Conservation (phyloP, 2,797 vertebrate genomes). For the Fundulus diaphanus region DNA sequence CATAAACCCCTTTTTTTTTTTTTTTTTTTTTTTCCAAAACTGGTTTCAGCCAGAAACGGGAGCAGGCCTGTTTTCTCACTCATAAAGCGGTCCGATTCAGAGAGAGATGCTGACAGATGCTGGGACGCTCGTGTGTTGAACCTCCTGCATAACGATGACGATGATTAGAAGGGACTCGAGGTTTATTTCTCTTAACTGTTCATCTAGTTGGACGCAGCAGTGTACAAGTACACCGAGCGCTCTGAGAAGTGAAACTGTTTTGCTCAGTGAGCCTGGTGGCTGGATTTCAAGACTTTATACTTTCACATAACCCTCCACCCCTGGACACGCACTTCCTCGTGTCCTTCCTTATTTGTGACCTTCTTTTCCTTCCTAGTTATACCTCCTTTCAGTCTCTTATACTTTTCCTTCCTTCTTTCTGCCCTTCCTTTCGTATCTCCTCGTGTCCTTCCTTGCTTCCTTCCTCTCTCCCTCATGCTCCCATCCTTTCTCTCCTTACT, state of each 20-base stretch:
- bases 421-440: no score
- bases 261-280: neutral
- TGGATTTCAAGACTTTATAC: no score
- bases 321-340: neutral
- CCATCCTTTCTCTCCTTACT: neutral
- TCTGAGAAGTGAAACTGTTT: neutral
- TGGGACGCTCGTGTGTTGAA: neutral
- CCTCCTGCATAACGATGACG: neutral
- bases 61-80: neutral
- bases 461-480: no score
- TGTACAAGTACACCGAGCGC: no score
- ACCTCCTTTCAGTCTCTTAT: neutral
- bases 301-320: neutral
- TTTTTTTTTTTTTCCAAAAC: neutral
- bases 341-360: neutral
- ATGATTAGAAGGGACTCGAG: neutral
- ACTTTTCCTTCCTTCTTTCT: neutral
- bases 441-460: no score
- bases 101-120: neutral
- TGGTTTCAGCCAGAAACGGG: neutral
- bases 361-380: no score
- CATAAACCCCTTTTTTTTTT: no score
- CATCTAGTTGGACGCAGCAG: neutral
- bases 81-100: neutral
- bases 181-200: neutral